Conservation (phyloP, 2,113 vertebrate genomes). For the Variabilichromis moorii region DNA sequence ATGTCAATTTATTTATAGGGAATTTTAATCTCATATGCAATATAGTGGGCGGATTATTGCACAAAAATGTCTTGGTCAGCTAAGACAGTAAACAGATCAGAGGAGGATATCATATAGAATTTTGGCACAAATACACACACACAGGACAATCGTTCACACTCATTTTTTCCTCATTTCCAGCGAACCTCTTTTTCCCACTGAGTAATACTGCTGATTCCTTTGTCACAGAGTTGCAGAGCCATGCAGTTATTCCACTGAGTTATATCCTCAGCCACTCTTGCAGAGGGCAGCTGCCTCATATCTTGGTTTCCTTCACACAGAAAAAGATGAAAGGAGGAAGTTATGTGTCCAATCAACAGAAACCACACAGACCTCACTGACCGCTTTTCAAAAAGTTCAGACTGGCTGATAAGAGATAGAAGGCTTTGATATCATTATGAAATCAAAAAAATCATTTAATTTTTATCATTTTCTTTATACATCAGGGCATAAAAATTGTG, state of each 20-base stretch:
- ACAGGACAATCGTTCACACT: background rate
- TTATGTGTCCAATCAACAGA: background rate
- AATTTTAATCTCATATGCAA: constrained; percentile 20
- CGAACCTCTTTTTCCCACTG: background rate
- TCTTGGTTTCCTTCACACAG: background rate
- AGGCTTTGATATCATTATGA: constrained; percentile 1
- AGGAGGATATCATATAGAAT: constrained; percentile 43
- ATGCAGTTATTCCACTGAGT: constrained; percentile 59
- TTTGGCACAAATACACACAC: constrained; percentile 23
- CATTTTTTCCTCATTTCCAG: constrained; percentile 7
- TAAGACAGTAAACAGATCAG: constrained; percentile 58
- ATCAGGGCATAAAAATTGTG: background rate
- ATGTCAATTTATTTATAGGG: constrained; percentile 30
- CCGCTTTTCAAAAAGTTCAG: background rate
- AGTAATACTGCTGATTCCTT: constrained; percentile 53
- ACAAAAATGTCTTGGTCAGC: constrained; percentile 57
- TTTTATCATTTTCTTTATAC: background rate
- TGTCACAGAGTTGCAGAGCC: constrained; percentile 54
- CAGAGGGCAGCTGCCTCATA: constrained; percentile 18
- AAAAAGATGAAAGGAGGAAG: constrained; percentile 23
- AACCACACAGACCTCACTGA: constrained; percentile 6
- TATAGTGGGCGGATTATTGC: constrained; percentile 39
- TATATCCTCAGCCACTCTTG: constrained; percentile 11
- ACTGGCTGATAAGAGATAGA: constrained; percentile 3
- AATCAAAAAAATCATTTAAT: background rate